Percentiles rank a stretch among this genome's conserved stretches.
phyloP scores from a whole-genome alignment of 92 coral and sea anemone genomes.

The Porites cylindrica region DNA sequence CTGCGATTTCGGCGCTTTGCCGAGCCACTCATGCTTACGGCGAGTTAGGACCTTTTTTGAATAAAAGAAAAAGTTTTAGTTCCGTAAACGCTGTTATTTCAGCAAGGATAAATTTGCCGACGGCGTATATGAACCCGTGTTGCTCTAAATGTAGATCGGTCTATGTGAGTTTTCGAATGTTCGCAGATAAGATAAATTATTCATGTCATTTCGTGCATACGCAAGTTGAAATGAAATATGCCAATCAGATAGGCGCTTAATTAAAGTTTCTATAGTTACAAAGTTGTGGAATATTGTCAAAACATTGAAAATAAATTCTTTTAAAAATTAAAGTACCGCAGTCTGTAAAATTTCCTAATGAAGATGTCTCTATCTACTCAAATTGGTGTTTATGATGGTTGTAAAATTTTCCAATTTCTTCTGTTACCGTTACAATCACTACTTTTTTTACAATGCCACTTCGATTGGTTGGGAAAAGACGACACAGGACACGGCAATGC shows the following conservation, averaged over 20 bases:
- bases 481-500: background rate
- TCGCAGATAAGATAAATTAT: conserved; percentile 59
- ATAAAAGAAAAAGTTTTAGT: background rate
- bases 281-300: background rate
- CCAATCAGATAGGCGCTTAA: conserved; percentile 70
- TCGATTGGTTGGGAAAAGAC: conserved; percentile 6
- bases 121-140: conserved; percentile 25
- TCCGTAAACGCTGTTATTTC: background rate
- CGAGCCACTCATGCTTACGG: conserved; percentile 46
- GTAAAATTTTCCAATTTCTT: conserved; percentile 8
- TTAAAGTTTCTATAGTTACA: conserved; percentile 76
- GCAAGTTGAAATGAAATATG: conserved; percentile 68
- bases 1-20: conserved; percentile 83
- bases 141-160: conserved; percentile 32
- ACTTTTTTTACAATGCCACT: background rate
- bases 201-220: conserved; percentile 51
- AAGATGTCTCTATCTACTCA: background rate
- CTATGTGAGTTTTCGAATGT: conserved; percentile 55
- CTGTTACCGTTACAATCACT: background rate
- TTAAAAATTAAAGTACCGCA: background rate
- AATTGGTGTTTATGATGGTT: background rate
- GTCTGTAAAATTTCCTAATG: conserved; percentile 13
- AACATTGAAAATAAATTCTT: background rate
- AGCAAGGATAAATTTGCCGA: background rate
- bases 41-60: conserved; percentile 37